Evolutionary conservation across 2,113 vertebrate species (phyloP).

Genomic region (Chrysochloris asiatica): DNA sequence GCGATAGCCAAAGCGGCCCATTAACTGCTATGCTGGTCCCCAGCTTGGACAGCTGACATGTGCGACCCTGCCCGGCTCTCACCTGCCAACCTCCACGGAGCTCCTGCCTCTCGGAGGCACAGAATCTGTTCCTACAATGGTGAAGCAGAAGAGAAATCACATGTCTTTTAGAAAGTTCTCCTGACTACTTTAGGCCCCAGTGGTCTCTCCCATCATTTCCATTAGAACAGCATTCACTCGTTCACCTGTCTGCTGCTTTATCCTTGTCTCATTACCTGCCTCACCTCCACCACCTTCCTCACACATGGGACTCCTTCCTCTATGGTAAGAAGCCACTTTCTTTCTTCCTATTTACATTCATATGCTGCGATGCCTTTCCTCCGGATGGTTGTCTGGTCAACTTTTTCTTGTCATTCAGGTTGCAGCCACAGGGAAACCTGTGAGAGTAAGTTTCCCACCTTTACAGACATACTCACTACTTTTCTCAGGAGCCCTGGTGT

Average conservation of each 20-base stretch:
- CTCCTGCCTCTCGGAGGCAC: too few relatives aligned
- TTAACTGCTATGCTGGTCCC: too few relatives aligned
- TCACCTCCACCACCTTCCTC: background rate
- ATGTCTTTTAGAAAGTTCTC: background rate
- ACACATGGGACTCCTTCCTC: background rate
- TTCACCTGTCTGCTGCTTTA: background rate
- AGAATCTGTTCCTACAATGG: background rate
- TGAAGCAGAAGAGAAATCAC: background rate
- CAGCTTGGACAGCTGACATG: too few relatives aligned
- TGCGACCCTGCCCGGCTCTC: background rate
- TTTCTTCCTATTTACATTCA: background rate
- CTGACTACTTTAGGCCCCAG: background rate
- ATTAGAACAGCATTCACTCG: background rate
- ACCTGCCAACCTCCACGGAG: rapidly evolving
- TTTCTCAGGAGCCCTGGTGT: too few relatives aligned
- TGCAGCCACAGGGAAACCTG: background rate
- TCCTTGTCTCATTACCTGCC: background rate
- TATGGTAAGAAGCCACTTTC: background rate
- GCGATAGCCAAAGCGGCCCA: background rate
- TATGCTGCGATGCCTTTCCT: background rate
- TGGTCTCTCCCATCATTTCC: background rate
- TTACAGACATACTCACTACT: too few relatives aligned
- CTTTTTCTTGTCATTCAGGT: background rate
- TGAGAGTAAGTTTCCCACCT: background rate
- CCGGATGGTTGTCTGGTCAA: background rate